These are phyloP conservation scores for Charaxes varanes DNA, from an alignment of 1,140 invertebrate genomes.

Conservation along the genomic window DNA sequence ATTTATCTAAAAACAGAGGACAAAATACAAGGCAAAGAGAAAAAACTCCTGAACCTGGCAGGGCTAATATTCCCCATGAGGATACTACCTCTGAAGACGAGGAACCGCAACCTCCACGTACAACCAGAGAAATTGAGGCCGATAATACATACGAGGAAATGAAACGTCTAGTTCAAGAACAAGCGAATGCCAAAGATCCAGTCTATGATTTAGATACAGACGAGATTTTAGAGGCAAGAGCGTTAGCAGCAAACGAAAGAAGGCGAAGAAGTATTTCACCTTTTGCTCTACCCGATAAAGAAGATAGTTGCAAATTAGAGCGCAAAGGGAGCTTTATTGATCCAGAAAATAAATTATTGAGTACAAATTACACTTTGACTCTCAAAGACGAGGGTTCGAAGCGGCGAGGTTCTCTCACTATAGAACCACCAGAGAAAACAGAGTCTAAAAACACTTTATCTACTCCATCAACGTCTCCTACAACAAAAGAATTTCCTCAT, in stretches of 20 bases:
- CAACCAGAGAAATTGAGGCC: conserved; percentile 63
- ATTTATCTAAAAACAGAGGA: conserved; percentile 71
- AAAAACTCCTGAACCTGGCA: conserved; percentile 75
- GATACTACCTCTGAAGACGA: conserved; percentile 71
- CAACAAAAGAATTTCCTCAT: conserved; percentile 45
- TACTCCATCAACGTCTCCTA: conserved; percentile 45
- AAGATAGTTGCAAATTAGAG: conserved; percentile 43
- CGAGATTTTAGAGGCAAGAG: conserved; percentile 59
- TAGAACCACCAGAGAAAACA: conserved; percentile 26
- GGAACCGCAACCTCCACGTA: conserved; percentile 40
- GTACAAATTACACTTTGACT: conserved; percentile 57
- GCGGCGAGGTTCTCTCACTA: conserved; percentile 40
- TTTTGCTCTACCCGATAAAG: conserved; percentile 63
- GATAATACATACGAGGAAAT: conserved; percentile 70
- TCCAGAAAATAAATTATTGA: conserved; percentile 65
- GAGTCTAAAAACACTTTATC: conserved; percentile 39
- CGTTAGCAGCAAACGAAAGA: conserved; percentile 58
- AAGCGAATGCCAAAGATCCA: conserved; percentile 59
- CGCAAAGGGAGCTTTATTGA: conserved; percentile 71
- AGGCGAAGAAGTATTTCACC: conserved; percentile 70
- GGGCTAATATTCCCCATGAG: conserved; percentile 49
- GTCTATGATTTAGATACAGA: conserved; percentile 66
- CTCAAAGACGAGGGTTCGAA: conserved; percentile 58
- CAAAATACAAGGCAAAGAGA: conserved; percentile 69
- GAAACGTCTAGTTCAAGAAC: conserved; percentile 63